A percentile compares a stretch with the other conserved stretches of the same genome.
Conservation (phyloP, 2,113 vertebrate species). For the Dolichotis patagonum region DNA sequence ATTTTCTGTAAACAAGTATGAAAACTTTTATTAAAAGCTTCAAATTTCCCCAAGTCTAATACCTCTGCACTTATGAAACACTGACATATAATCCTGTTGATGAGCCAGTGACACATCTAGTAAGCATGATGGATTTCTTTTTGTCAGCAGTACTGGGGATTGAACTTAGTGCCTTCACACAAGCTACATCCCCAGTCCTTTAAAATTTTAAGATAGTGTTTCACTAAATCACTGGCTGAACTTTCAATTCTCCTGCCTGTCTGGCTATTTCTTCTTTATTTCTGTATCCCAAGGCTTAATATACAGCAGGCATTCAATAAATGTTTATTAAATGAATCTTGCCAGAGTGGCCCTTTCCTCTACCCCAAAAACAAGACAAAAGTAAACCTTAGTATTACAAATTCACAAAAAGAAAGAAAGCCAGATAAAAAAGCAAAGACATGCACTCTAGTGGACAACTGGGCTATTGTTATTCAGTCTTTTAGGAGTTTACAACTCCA, state of each 20-base stretch:
- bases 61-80: conserved; percentile 29
- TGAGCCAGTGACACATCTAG: neutral
- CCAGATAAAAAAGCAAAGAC: neutral
- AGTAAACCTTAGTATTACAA: neutral
- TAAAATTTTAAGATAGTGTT: neutral
- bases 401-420: conserved; percentile 20
- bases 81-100: neutral
- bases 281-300: neutral
- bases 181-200: neutral
- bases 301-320: neutral
- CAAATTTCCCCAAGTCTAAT: conserved; percentile 27
- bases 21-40: conserved; percentile 49
- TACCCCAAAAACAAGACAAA: conserved; percentile 40
- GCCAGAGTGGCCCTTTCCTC: neutral
- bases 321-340: conserved; percentile 28
- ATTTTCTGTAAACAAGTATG: neutral
- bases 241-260: neutral
- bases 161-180: neutral
- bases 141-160: neutral
- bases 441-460: neutral
- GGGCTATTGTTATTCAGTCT: neutral
- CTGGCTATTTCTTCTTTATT: neutral
- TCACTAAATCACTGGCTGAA: neutral
- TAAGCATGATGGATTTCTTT: neutral
- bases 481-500: neutral